phyloP scores from a whole-genome alignment of 2,888 invertebrate genomes.

The Lacanobia wlatinum region DNA sequence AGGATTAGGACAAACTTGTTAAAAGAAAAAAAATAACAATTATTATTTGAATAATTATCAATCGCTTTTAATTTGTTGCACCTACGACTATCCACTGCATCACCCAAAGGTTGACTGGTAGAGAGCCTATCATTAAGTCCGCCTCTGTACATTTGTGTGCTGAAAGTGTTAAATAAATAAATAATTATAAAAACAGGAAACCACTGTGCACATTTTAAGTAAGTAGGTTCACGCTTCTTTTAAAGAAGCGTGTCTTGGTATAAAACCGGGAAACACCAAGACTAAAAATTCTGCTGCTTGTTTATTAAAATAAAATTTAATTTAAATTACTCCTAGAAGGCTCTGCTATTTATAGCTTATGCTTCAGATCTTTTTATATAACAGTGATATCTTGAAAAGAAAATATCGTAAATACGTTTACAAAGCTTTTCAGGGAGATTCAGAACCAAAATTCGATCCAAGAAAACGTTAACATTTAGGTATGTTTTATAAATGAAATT shows the following conservation, averaged over 20 bases:
- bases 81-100: too few species aligned
- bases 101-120: too few species aligned
- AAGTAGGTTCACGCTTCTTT: conserved; percentile 18
- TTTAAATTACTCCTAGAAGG: conserved; percentile 32
- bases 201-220: background rate
- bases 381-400: conserved; percentile 1
- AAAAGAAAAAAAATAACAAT: background rate
- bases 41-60: too few species aligned
- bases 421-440: conserved; percentile 20
- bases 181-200: background rate
- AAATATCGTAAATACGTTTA: conserved; percentile 14
- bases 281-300: conserved; percentile 13
- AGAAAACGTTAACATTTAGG: conserved; percentile 23
- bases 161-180: too few species aligned
- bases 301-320: conserved; percentile 44
- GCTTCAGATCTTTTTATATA: conserved; percentile 5
- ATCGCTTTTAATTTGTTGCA: too few species aligned
- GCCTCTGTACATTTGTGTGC: too few species aligned
- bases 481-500: conserved; percentile 7
- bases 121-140: too few species aligned
- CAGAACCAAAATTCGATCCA: conserved; percentile 5
- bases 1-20: too few species aligned
- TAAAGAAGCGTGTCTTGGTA: conserved; percentile 44
- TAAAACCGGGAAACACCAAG: conserved; percentile 16
- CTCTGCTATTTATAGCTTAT: background rate